phyloP scores from a whole-genome alignment of 2,888 invertebrate genomes.

The Athalia circularis region DNA sequence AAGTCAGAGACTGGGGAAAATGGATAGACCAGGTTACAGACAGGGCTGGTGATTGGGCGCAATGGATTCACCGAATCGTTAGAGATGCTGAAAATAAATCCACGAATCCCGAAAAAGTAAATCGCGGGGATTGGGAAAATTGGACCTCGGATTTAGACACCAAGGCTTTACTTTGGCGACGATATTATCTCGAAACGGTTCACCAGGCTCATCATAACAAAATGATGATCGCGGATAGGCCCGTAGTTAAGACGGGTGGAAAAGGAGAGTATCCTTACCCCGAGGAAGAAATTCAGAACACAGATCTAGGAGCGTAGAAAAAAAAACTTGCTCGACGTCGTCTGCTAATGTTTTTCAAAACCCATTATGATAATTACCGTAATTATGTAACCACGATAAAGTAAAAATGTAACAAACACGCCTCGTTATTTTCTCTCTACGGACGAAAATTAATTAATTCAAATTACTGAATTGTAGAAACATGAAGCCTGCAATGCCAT shows the following conservation, averaged over 20 bases:
- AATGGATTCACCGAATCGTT: constrained; percentile 60
- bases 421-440: no score
- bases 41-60: constrained; percentile 60
- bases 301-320: constrained; percentile 16
- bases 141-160: constrained; percentile 60
- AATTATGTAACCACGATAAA: not conserved
- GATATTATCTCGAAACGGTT: constrained; percentile 59
- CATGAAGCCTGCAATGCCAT: no score
- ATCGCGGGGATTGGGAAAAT: constrained; percentile 57
- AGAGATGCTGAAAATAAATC: constrained; percentile 53
- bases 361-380: not conserved
- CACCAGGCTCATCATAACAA: constrained; percentile 60
- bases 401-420: no score
- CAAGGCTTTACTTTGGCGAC: constrained; percentile 60
- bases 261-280: not conserved
- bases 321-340: not conserved
- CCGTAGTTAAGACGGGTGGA: constrained; percentile 60
- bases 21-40: constrained; percentile 60
- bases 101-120: constrained; percentile 46
- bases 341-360: not conserved
- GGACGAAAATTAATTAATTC: no score
- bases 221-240: constrained; percentile 58
- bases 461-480: no score
- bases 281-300: constrained; percentile 10
- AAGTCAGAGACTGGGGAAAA: constrained; percentile 60